These are phyloP conservation scores for Phaethon lepturus DNA, from an alignment of 2,113 vertebrate genomes.

Conservation along the genomic window DNA sequence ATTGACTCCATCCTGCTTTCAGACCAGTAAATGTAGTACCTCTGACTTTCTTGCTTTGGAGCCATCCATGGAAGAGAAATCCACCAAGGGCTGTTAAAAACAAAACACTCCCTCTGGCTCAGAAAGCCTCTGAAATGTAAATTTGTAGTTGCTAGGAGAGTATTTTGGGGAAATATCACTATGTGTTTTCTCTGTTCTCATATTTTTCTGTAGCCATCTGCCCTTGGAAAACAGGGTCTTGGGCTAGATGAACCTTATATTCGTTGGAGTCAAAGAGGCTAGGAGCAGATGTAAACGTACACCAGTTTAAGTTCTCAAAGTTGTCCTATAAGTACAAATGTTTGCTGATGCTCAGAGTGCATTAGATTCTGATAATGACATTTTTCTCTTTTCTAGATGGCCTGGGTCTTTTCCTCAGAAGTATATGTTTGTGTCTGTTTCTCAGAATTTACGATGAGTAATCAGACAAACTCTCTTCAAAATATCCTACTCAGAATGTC, in stretches of 20 bases:
- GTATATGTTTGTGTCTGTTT: not conserved
- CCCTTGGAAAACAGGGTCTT: not conserved
- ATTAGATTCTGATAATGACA: not conserved
- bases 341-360: not conserved
- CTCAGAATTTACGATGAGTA: not conserved
- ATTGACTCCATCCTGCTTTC: not conserved
- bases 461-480: not conserved
- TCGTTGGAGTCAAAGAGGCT: not conserved
- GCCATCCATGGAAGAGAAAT: not conserved
- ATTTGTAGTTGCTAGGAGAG: not conserved
- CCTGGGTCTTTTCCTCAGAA: not conserved
- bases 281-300: not conserved
- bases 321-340: not conserved
- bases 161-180: not conserved
- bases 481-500: not conserved
- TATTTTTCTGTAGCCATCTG: not conserved
- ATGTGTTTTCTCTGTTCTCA: not conserved
- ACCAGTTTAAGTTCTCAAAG: not conserved
- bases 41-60: not conserved
- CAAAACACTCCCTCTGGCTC: not conserved
- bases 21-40: not conserved
- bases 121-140: not conserved
- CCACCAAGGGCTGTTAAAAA: not conserved
- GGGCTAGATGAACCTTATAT: not conserved
- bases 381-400: not conserved